Base-by-base conservation (phyloP, 2,888 invertebrate species). In the Lasioglossum oenotherae region DNA sequence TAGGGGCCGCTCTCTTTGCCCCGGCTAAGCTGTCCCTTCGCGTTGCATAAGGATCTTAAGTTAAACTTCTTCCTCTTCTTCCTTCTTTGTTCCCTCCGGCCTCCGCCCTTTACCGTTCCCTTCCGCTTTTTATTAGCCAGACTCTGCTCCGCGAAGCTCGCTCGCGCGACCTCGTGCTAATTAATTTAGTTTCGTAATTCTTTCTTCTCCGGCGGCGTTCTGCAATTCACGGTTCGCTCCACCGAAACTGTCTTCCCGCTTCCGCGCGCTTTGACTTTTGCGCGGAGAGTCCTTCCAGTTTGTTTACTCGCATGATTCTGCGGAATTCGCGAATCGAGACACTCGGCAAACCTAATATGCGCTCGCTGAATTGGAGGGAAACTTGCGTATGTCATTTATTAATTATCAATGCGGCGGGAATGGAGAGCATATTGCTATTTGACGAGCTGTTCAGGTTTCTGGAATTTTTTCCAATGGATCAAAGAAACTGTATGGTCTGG, bases 121-220 rank as follows among this genome's bases (percentile, higher is more conserved):
- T 87, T 83, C 80, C 86, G 87, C 88, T 88, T 90, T 31, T 89
- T 89, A 90, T 91, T 87, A 88, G 82, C 89, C 79, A 78, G 74
- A 85, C 84, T 90, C 86, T 89, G 88, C 80, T 82, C 77, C 88
- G 80, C 74, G 82, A 57, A n/a, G 12, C n/a, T 88, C 85, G 82
- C 84, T 82, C 87, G 80, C 85, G 81, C 86, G 84, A 86, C 86
- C 91, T 92, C 90, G 90, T 91, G 91, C 89, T 93, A 93, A 94
- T 94, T 94, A 94, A 94, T 93, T 93, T 92, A 93, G 91, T 94
- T 94, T 93, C 90, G 89, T 92, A 92, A 93, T 93, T 93, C 92
- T 91, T 90, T 86, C 87, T 88, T 86, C 81, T 84, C 81, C 88
- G 46, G 46, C 86, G 85, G 82, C 90, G 86, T 81, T 88, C 86